Evolutionary conservation across 2,888 invertebrate species (phyloP).

Genomic region (Sminthurides aquaticus): DNA sequence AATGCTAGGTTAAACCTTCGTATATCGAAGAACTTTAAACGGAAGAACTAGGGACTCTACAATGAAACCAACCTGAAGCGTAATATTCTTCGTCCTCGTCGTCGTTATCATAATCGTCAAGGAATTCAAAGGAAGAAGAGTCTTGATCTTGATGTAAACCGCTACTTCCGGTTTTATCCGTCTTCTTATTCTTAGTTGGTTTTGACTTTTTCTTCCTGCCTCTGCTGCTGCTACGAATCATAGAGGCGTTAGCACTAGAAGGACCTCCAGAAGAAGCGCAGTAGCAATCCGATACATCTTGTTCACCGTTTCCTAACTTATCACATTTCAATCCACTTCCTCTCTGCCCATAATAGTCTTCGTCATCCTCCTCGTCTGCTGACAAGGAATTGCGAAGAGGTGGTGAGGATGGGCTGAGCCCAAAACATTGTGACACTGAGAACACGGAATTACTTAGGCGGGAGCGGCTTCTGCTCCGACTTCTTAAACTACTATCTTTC

Average conservation of each 20-base stretch:
- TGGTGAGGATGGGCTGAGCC: constrained; percentile 24
- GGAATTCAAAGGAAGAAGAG: constrained; percentile 21
- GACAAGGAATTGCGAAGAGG: constrained; percentile 6
- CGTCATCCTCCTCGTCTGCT: constrained; percentile 11
- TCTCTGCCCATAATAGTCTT: background rate
- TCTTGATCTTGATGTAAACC: background rate
- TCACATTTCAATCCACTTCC: background rate
- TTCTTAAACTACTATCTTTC: constrained; percentile 12
- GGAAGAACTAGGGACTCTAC: too few relatives aligned
- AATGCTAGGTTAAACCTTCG: background rate
- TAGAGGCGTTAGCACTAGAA: background rate
- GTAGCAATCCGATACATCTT: constrained; percentile 22
- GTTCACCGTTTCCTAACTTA: background rate
- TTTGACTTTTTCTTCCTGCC: background rate
- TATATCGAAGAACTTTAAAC: too few relatives aligned
- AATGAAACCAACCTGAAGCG: constrained; percentile 38
- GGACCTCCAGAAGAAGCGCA: constrained; percentile 9
- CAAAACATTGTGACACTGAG: constrained; percentile 37
- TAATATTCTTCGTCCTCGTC: constrained; percentile 35
- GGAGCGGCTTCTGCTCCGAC: constrained; percentile 36
- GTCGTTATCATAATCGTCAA: constrained; percentile 19
- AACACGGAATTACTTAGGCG: constrained; percentile 27
- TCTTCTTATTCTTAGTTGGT: background rate
- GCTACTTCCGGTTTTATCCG: background rate
- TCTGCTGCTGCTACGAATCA: background rate